Evolutionary conservation across 2,797 vertebrate genomes (phyloP).

Genomic region (Silurus lanzhouensis): DNA sequence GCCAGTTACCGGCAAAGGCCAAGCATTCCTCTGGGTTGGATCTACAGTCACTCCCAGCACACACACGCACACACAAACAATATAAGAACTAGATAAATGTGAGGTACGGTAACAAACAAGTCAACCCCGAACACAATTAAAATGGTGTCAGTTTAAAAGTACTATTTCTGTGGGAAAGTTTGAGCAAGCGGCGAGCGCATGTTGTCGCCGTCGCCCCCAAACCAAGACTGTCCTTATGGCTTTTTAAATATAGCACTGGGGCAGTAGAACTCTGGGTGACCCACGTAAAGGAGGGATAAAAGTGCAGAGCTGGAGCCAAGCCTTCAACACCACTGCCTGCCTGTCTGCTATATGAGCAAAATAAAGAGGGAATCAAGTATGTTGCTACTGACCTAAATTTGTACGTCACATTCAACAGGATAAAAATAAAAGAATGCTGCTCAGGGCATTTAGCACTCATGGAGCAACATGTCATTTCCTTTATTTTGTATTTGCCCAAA

Average conservation of each 20-base stretch:
- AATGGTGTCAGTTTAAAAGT: constrained; percentile 45
- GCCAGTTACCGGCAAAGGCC: constrained; percentile 82
- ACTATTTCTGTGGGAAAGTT: constrained; percentile 51
- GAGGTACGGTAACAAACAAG: constrained; percentile 7
- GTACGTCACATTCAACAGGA: background rate
- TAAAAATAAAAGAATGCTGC: background rate
- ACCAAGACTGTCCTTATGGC: constrained; percentile 62
- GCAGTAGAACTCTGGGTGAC: constrained; percentile 69
- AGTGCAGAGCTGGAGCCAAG: constrained; percentile 1
- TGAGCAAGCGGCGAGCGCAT: constrained; percentile 7
- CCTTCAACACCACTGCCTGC: background rate
- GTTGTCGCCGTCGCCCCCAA: constrained; percentile 11
- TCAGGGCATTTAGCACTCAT: background rate
- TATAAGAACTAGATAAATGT: background rate
- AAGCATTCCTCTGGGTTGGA: constrained; percentile 77
- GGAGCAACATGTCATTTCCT: background rate
- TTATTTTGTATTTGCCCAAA: background rate
- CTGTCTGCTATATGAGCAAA: background rate
- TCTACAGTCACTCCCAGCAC: constrained; percentile 78
- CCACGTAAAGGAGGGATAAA: constrained; percentile 45
- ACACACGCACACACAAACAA: constrained; percentile 45
- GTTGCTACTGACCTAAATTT: background rate
- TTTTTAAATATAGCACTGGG: constrained; percentile 71
- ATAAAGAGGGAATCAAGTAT: background rate
- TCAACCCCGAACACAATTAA: background rate